A percentile compares a stretch with the other conserved stretches of the same genome.
phyloP scores from a whole-genome alignment of 2,113 vertebrate genomes.

The Protobothrops mucrosquamatus region DNA sequence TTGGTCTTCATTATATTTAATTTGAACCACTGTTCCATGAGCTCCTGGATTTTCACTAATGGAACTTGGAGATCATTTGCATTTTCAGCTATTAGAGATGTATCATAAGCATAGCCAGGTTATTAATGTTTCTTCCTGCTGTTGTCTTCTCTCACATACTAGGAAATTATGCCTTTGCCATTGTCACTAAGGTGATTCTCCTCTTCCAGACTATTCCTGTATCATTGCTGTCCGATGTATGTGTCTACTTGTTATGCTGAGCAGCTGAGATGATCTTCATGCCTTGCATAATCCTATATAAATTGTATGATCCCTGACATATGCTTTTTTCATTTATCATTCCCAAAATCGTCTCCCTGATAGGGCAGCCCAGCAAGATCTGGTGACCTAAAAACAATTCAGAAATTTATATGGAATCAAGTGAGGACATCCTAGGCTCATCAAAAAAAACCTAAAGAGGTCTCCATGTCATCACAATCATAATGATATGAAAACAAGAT shows the following conservation, averaged over 20 bases:
- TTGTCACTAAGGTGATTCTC: neutral
- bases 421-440: neutral
- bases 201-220: neutral
- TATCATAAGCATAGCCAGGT: neutral
- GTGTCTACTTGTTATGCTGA: neutral
- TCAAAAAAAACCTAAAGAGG: neutral
- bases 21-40: neutral
- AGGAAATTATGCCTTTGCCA: neutral
- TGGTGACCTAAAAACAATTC: neutral
- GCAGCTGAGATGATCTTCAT: neutral
- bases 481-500: neutral
- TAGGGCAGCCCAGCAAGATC: neutral
- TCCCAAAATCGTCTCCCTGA: neutral
- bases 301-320: neutral
- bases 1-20: neutral
- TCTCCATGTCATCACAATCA: neutral
- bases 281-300: neutral
- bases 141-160: neutral
- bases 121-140: neutral
- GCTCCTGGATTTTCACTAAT: neutral
- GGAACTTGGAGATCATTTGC: neutral
- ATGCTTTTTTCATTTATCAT: neutral
- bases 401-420: neutral
- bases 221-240: neutral
- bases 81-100: neutral